A percentile compares a stretch with the other conserved stretches of the same genome.
These are phyloP conservation scores for Sycobia sp. DNA, from an alignment of 1,140 invertebrate genomes.

Conservation along the genomic window DNA sequence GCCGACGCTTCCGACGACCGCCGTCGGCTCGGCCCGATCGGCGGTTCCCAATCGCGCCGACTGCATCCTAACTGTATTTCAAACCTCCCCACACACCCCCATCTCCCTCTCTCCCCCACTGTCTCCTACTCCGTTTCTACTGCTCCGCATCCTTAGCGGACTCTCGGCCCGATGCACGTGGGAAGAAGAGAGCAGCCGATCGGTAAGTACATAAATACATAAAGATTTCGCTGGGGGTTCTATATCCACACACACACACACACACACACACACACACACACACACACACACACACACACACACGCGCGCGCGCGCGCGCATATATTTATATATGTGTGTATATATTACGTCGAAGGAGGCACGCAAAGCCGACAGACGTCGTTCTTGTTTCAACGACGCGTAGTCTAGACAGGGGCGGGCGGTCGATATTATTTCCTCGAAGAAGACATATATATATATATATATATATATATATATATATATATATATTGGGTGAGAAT, in stretches of 20 bases:
- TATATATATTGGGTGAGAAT: slow-evolving; percentile 29
- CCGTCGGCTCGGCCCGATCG: slow-evolving; percentile 37
- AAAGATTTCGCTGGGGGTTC: no score
- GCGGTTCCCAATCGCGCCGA: slow-evolving; percentile 45
- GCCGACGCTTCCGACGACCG: slow-evolving; percentile 50
- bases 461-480: no score
- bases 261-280: neutral
- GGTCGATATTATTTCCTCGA: no score
- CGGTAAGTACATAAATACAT: slow-evolving; percentile 31
- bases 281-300: no score
- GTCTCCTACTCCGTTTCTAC: neutral
- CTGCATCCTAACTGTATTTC: slow-evolving; percentile 25
- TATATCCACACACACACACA: neutral
- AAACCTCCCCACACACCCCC: neutral
- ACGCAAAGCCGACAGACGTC: neutral
- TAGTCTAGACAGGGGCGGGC: slow-evolving; percentile 31
- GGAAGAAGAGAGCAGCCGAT: slow-evolving; percentile 42
- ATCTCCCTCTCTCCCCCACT: neutral
- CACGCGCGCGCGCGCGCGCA: neutral
- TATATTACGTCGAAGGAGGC: neutral
- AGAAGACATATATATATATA: no score
- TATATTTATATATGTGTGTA: neutral
- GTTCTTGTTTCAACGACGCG: slow-evolving; percentile 26
- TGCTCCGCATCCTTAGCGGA: neutral
- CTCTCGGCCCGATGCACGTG: slow-evolving; percentile 33